Evolutionary conservation across 2,113 vertebrate genomes (phyloP).

Genomic region (Salvelinus alpinus): DNA sequence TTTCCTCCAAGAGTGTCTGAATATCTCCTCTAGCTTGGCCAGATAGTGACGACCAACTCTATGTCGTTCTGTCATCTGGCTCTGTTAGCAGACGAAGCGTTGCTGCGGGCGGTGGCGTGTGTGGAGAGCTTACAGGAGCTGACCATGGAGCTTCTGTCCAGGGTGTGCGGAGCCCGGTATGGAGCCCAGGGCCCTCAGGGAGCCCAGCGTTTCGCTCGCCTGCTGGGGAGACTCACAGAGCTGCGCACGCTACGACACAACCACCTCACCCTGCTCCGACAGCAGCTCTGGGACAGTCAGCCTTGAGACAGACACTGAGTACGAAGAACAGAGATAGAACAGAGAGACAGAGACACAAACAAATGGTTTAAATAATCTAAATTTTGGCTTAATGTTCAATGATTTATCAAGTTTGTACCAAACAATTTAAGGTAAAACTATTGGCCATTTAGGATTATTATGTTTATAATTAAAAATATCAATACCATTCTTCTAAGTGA

Average conservation of each 20-base stretch:
- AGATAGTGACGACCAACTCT: background rate
- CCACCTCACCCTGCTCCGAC: slow-evolving; percentile 81
- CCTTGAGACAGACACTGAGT: slow-evolving; percentile 34
- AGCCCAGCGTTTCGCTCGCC: slow-evolving; percentile 82
- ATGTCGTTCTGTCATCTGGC: slow-evolving; percentile 6
- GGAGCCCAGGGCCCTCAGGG: slow-evolving; percentile 76
- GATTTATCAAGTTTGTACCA: background rate
- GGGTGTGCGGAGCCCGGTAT: slow-evolving; percentile 78
- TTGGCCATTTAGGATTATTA: background rate
- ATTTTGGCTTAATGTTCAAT: background rate
- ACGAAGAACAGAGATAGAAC: background rate
- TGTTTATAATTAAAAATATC: background rate
- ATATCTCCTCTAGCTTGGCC: background rate
- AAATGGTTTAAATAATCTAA: background rate
- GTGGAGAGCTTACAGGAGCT: slow-evolving; percentile 91
- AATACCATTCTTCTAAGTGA: background rate
- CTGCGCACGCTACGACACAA: slow-evolving; percentile 86
- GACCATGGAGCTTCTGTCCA: slow-evolving; percentile 85
- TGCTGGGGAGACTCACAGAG: slow-evolving; percentile 86
- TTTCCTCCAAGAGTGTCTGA: background rate
- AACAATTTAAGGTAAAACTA: background rate
- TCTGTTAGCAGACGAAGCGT: slow-evolving; percentile 75
- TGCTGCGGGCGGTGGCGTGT: slow-evolving; percentile 78
- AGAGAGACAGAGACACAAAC: slow-evolving; percentile 14
- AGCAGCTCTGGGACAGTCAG: slow-evolving; percentile 60